Conservation (phyloP, 2,113 vertebrate genomes). For the Saimiri boliviensis region DNA sequence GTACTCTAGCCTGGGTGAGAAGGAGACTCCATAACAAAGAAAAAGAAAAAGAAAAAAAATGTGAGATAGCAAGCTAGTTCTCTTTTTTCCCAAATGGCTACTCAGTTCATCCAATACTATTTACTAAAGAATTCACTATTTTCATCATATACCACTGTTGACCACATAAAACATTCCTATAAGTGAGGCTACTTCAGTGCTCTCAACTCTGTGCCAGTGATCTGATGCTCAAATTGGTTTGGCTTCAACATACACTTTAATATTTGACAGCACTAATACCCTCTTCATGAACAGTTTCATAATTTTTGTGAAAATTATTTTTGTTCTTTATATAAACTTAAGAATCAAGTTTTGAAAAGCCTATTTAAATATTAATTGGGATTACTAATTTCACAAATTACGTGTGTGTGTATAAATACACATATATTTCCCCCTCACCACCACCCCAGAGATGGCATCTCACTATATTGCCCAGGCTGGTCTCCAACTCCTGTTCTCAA, state of each 20-base stretch:
- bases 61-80: background rate
- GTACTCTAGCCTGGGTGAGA: too few species aligned
- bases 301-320: background rate
- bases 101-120: background rate
- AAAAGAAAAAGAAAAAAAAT: too few species aligned
- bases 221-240: background rate
- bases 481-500: too few species aligned
- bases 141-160: background rate
- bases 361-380: background rate
- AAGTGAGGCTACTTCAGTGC: background rate
- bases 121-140: background rate
- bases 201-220: background rate
- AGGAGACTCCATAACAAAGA: too few species aligned
- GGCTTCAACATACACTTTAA: background rate
- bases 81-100: background rate
- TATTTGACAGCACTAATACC: background rate
- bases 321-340: slow-evolving; percentile 15
- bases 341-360: slow-evolving; percentile 9
- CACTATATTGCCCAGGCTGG: too few species aligned
- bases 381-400: background rate
- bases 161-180: background rate
- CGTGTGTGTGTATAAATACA: accelerated
- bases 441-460: too few species aligned
- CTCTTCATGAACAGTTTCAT: background rate
- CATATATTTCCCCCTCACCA: too few species aligned